Evolutionary conservation across 2,113 vertebrate species (phyloP), one percentile per base, ranked within the genome.

Genomic region (Triplophysa siluroides): DNA sequence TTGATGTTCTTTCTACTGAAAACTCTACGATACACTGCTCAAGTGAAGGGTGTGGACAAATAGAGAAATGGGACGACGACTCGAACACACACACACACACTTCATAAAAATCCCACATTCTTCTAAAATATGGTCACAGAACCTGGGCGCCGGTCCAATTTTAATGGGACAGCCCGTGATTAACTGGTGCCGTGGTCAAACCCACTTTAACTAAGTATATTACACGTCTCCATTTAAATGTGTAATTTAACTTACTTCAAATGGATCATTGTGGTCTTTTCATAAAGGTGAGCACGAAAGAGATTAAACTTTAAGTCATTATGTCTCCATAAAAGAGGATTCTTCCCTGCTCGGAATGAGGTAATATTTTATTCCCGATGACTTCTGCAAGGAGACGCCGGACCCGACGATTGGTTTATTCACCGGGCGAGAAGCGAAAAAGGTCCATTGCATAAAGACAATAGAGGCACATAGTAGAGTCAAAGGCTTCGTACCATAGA

Each of bases 301-400:
- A 88, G 87, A 89, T 88, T 89, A 89, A 86, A 89, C 85, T 85
- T 81, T 85, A 86, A 84, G 84, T 86, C 88, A 89, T 89, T 89
- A 87, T 85, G 81, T 81, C 83, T 88, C 79, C 80, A 87, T 88
- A 88, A 88, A 89, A 84, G 82, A 85, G 69, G 64, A 86, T 83
- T 86, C 86, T 85, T 85, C 62, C 38, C 81, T 66, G 23, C 43
- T 62, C 50, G 63, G 83, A 88, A 86, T 84, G 79, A 86, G 77
- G 78, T 81, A 80, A 86, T 85, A 86, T 84, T 77, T 85, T 84
- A 76, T 74, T 65, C 61, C 69, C 33, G 65, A 87, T 85, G 83
- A 86, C 75, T 85, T 86, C 77, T 78, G 79, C 54, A 76, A 81
- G 79, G 85, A 80, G 78, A 82, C 65, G 62, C 9, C 50, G 43